These are phyloP conservation scores for Antechinus flavipes DNA, from an alignment of 2,113 vertebrate genomes.

Conservation along the genomic window DNA sequence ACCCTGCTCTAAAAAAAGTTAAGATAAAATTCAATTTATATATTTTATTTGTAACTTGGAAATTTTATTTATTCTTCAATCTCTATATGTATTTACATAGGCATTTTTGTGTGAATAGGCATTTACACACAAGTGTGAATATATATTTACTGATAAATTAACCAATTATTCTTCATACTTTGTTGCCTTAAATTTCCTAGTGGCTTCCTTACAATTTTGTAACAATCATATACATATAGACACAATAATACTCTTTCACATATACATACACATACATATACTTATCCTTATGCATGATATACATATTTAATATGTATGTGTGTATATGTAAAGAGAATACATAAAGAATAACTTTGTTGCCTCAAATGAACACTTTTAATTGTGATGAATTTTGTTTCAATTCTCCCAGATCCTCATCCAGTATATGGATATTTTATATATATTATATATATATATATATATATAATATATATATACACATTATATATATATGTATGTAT, in stretches of 20 bases:
- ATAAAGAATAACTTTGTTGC: background rate
- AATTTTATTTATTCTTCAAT: background rate
- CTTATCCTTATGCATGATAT: background rate
- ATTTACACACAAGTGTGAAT: background rate
- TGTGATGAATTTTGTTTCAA: background rate
- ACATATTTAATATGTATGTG: background rate
- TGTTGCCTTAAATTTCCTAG: background rate
- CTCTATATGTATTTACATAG: background rate
- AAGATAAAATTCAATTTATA: background rate
- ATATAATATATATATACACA: background rate
- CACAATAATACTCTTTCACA: background rate
- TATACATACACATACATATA: background rate
- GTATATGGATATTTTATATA: background rate
- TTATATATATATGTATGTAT: too few relatives aligned
- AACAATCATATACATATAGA: background rate
- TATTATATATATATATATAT: background rate
- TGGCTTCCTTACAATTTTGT: background rate
- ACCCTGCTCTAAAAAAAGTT: background rate
- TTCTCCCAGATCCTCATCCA: background rate
- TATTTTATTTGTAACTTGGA: background rate
- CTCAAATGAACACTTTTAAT: background rate
- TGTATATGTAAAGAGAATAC: background rate
- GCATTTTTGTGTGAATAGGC: background rate
- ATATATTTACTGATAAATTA: background rate
- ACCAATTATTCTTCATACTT: background rate